Conservation (phyloP, 2,797 vertebrate species). For the Denticeps clupeoides region DNA sequence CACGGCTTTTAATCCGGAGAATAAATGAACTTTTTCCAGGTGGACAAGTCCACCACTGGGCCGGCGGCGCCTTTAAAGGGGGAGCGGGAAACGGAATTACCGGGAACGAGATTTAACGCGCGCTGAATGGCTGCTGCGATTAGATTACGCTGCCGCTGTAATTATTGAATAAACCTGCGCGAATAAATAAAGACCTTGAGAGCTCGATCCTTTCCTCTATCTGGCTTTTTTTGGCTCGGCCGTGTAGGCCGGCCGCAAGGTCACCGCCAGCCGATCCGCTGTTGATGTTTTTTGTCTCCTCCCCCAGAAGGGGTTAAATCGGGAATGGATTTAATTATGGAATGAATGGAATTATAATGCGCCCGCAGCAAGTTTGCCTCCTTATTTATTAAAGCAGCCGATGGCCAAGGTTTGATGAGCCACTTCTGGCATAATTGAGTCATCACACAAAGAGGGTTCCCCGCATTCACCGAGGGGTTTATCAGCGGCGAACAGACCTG, state of each 20-base stretch:
- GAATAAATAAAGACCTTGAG: constrained; percentile 58
- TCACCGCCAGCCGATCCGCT: constrained; percentile 42
- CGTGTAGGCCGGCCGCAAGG: constrained; percentile 62
- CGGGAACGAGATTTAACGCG: constrained; percentile 61
- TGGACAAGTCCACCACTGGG: too few relatives aligned
- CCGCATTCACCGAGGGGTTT: constrained; percentile 99
- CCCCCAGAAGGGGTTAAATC: constrained; percentile 68
- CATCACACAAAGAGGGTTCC: constrained; percentile 99
- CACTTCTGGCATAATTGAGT: constrained; percentile 99
- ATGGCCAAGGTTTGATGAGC: constrained; percentile 99
- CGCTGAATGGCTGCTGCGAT: constrained; percentile 64
- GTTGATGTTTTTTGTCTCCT: constrained; percentile 21
- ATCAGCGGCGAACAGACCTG: constrained; percentile 99
- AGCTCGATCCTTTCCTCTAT: constrained; percentile 22
- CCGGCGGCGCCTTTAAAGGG: too few relatives aligned
- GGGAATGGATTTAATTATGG: constrained; percentile 80
- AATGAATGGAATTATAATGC: constrained; percentile 99
- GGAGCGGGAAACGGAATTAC: constrained; percentile 57
- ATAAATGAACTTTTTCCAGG: too few relatives aligned
- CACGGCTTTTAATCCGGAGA: too few relatives aligned
- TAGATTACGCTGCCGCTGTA: constrained; percentile 70
- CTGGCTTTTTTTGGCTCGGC: constrained; percentile 58
- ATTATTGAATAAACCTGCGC: constrained; percentile 58
- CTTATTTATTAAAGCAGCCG: constrained; percentile 99
- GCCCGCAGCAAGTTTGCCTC: constrained; percentile 99